Evolutionary conservation across 2,113 vertebrate species (phyloP), one percentile per base, ranked within the genome.

Genomic region (Tretioscincus oriximinensis): DNA sequence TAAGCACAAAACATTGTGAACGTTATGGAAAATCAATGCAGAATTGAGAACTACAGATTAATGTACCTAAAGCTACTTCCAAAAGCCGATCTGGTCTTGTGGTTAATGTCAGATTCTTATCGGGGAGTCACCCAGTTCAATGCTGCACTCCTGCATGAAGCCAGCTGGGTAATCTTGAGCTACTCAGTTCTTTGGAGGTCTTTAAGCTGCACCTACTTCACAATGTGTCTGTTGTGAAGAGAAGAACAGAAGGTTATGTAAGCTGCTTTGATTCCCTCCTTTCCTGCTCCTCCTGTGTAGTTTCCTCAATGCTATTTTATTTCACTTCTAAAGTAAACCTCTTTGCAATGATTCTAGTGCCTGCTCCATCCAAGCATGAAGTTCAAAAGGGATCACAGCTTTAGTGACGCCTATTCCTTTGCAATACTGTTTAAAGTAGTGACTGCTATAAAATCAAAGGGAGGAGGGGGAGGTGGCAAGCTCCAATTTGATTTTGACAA

Each of bases 401-500:
- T 89, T 82, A 83, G 51, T 71, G 73, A 31, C 79, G 82, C 90
- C 41, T 78, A 45, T 83, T 66, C n/a, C 67, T 87, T 83, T 83
- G 71, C 80, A 92, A 92, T 49, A 58, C 12, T 18, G 54, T 58
- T 73, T 74, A 91, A 81, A 86, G 64, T 74, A 83, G 76, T 81
- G 74, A 73, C 81, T 84, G 85, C 75, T 92, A 88, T 87, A 88
- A 91, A 16, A 94, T 85, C 74, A 14, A 61, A 41, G 77, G 82
- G 90, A 85, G 90, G 78, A 89, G 88, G 76, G 2, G 24, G 41
- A 61, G 35, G 5, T 41, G 35, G 35, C 35, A 41, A 41, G 51
- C 75, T 14, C 41, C 60, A 65, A 91, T 93, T 91, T 80, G 58
- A 93, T 93, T 93, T 92, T 92, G 89, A 92, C 83, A 84, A 89